These are phyloP conservation scores for Alviniconcha marisindica DNA, from an alignment of 1,140 invertebrate species.

Conservation along the genomic window DNA sequence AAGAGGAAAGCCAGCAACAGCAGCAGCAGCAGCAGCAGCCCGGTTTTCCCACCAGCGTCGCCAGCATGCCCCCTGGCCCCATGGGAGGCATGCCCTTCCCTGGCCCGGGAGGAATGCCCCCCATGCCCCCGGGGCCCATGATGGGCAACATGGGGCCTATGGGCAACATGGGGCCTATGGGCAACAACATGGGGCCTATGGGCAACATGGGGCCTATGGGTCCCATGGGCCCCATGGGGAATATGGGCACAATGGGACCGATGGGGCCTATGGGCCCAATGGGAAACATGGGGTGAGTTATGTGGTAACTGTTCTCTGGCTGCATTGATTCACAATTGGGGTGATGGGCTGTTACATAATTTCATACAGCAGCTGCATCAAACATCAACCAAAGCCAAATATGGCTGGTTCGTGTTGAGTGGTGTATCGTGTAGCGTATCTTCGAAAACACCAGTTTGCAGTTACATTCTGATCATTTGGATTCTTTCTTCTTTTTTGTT, in stretches of 20 bases:
- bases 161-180: conserved; percentile 76
- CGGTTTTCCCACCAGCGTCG: conserved; percentile 54
- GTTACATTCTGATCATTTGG: too few relatives aligned
- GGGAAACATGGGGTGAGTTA: conserved; percentile 27
- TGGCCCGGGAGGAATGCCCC: conserved; percentile 56
- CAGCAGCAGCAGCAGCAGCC: too few relatives aligned
- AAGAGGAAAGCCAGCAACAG: conserved; percentile 36
- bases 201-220: conserved; percentile 79
- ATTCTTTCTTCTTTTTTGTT: not conserved
- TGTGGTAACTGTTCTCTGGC: not conserved
- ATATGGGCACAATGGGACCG: conserved; percentile 71
- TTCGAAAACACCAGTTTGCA: too few relatives aligned
- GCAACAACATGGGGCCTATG: conserved; percentile 80
- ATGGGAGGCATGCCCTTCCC: conserved; percentile 49
- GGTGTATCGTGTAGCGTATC: too few relatives aligned
- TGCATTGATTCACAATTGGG: too few relatives aligned
- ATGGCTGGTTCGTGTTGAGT: too few relatives aligned
- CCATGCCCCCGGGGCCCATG: conserved; percentile 72
- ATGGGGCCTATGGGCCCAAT: conserved; percentile 81
- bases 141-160: conserved; percentile 80
- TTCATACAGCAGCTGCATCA: too few relatives aligned
- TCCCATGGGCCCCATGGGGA: conserved; percentile 52
- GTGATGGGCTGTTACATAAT: too few relatives aligned
- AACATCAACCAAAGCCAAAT: too few relatives aligned
- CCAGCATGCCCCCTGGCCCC: conserved; percentile 57